Percentiles rank a stretch among this genome's conserved stretches.
These are phyloP conservation scores for Lutjanus erythropterus DNA, from an alignment of 2,113 vertebrate species.

Conservation along the genomic window DNA sequence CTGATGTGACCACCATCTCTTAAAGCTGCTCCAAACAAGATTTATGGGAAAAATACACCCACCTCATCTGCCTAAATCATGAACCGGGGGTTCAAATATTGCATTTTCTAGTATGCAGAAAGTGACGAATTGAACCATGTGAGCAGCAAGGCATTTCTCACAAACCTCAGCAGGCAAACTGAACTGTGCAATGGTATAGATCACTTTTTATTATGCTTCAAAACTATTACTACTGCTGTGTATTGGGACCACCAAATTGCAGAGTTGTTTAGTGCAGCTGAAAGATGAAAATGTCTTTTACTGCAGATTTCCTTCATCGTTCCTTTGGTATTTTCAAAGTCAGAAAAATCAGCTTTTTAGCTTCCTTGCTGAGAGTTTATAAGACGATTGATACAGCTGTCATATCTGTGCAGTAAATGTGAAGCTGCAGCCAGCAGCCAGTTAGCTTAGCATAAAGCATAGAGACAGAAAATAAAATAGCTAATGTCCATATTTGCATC, in stretches of 20 bases:
- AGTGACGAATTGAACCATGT: slow-evolving; percentile 15
- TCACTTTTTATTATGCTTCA: slow-evolving; percentile 23
- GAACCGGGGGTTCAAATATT: slow-evolving; percentile 10
- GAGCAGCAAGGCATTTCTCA: background rate
- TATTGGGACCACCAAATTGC: slow-evolving; percentile 7
- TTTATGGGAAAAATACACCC: slow-evolving; percentile 28
- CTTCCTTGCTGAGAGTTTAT: background rate
- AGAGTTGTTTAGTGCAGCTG: slow-evolving; percentile 13
- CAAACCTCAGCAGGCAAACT: background rate
- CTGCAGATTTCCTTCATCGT: background rate
- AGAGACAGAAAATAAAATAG: background rate
- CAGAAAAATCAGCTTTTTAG: background rate
- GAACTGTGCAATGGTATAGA: background rate
- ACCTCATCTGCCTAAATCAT: slow-evolving; percentile 25
- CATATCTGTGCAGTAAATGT: background rate
- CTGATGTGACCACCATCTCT: slow-evolving; percentile 17
- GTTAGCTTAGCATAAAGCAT: too few species aligned
- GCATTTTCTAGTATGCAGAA: slow-evolving; percentile 16
- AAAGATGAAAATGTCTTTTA: slow-evolving; percentile 5
- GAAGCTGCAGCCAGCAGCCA: background rate
- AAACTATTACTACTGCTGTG: slow-evolving; percentile 10
- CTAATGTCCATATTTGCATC: too few species aligned
- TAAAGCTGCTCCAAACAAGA: slow-evolving; percentile 19
- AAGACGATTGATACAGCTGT: background rate
- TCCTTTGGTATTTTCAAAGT: slow-evolving; percentile 1